These are phyloP conservation scores for Meriones unguiculatus DNA, from an alignment of 2,113 vertebrate species.

Conservation along the genomic window DNA sequence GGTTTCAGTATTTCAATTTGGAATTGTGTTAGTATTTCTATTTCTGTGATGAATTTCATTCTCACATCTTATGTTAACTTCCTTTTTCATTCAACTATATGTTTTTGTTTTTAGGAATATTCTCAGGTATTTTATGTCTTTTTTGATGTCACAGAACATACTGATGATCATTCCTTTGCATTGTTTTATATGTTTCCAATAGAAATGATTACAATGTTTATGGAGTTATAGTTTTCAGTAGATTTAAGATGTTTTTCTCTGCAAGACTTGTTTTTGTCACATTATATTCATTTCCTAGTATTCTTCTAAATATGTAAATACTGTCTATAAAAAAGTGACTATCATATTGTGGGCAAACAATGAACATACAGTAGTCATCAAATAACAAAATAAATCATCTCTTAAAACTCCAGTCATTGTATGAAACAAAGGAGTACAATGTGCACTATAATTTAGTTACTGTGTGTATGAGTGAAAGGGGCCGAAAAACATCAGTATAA, in stretches of 20 bases:
- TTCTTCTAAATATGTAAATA: background rate
- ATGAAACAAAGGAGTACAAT: background rate
- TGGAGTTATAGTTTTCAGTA: background rate
- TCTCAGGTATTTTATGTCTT: background rate
- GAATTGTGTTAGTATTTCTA: background rate
- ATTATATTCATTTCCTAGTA: background rate
- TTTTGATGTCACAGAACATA: background rate
- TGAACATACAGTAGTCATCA: no score
- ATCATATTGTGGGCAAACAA: background rate
- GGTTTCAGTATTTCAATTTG: background rate
- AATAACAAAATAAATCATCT: background rate
- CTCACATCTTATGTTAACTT: background rate
- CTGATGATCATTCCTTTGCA: background rate
- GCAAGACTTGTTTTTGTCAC: background rate
- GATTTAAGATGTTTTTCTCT: background rate
- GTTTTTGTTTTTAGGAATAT: background rate
- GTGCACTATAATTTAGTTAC: background rate
- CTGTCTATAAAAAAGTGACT: background rate
- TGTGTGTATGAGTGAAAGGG: background rate
- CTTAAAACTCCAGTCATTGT: background rate
- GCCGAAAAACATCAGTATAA: background rate
- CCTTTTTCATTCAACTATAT: background rate
- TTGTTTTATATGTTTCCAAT: no score
- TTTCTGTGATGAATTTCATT: no score
- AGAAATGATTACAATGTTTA: background rate